Base-by-base conservation (phyloP, 2,888 invertebrate species). In the Darwinula stevensoni region DNA sequence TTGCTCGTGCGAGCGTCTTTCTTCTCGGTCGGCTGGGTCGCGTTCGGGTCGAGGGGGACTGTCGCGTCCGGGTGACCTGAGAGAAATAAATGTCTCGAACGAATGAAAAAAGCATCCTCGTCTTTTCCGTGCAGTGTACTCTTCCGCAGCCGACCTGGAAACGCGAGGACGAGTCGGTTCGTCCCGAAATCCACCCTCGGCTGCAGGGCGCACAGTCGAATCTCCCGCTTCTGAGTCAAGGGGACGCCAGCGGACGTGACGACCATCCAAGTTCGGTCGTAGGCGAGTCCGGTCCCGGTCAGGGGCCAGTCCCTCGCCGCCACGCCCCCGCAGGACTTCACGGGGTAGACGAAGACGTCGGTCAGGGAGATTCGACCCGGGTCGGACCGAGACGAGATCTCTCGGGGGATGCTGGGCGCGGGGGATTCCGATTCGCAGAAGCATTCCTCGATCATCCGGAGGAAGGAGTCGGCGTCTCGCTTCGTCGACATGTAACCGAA, bases 291-390 rank as follows among this genome's bases (percentile, higher is more conserved):
- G 43, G 66, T 67, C 0, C 51, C 43, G 9, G 67, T 68, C 33
- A 88, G 50, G 35, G 58, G 56, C 84, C 88, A 88, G 4, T 56
- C 40, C 11, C n/a, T 6, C 4, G 71, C 66, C 1, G 65, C 78
- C n/a, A n/a, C n/a, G n/a, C n/a, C n/a, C n/a, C n/a, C n/a, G 51
- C 86, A 86, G 0, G 86, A 86, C 54, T 88, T 88, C 4, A 88
- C 60, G 1, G 88, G 88, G 49, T 74, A 88, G 30, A 86, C 57
- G 44, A 62, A 65, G 38, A 72, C 58, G 36, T 57, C 47, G 15
- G 48, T 50, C 3, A 62, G 42, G 35, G 30, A 31, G 22, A 22
- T 9, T 9, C 22, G n/a, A 22, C n/a, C 22, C n/a, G 9, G 22
- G n/a, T n/a, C n/a, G n/a, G 9, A 9, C 9, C 22, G 6, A n/a